Evolutionary conservation across 30 jellyfish, hydroid and myxozoan genomes (phyloP), one percentile per base, ranked within the genome.

Genomic region (Chrysaora quinquecirrha): DNA sequence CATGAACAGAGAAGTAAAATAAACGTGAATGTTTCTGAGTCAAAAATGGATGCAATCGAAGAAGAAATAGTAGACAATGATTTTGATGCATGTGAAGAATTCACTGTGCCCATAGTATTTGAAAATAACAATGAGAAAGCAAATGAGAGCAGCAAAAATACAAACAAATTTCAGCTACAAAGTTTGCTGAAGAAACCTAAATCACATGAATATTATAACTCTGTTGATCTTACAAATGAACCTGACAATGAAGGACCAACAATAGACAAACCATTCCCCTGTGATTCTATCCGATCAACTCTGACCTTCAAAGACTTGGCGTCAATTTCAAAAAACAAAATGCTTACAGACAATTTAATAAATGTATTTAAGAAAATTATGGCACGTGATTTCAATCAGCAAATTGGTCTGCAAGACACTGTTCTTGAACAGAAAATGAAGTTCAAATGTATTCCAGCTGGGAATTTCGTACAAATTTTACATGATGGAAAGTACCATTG

Each of bases 401-500:
- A 38, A 38, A 38, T 38, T 38, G 86, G 86, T 11, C 48, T 74
- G 20, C 86, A 74, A 54, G 75, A 74, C 61, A 74, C 75, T 3
- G 65, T 74, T 21, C 22, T 48, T 27, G 86, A 34, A 3, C 60
- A 19, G 48, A 74, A 9, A 22, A 30, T 74, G 3, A 48, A 29
- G 1, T 74, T 74, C 22, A 54, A 74, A 29, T 1, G 32, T 12
- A n/a, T 74, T 29, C 75, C 75, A 38, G 21, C 24, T 4, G 29
- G 68, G 27, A 60, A 67, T 25, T 74, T 74, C 35, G 64, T 48
- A n/a, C 86, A 74, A 28, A 32, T 74, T 33, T 2, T 50, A 4
- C 86, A 74, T 23, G 86, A 74, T 74, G 86, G 75, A 23, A 29
- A 60, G 14, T 48, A 12, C 30, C 86, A 74, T 34, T 74, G 86